Evolutionary conservation across 1,140 invertebrate genomes (phyloP).

Genomic region (Drosophila navojoa): DNA sequence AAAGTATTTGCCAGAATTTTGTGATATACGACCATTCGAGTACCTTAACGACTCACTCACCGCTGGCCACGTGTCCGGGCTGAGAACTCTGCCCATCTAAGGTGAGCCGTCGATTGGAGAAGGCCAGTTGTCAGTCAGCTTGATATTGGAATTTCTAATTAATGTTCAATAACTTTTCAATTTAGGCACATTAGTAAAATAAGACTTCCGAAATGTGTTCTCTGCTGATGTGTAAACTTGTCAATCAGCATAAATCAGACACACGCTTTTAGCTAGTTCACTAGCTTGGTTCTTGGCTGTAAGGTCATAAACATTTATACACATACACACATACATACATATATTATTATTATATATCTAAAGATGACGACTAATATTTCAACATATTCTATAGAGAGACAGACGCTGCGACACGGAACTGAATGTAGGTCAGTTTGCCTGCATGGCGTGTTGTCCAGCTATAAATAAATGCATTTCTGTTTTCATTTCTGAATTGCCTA

Average conservation of each 20-base stretch:
- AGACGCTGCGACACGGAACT: conserved; percentile 48
- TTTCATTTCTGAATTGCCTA: conserved; percentile 56
- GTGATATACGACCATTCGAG: conserved; percentile 47
- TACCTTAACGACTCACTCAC: conserved; percentile 38
- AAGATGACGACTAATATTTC: conserved; percentile 49
- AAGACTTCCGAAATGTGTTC: conserved; percentile 53
- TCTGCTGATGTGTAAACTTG: conserved; percentile 57
- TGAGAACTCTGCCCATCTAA: conserved; percentile 54
- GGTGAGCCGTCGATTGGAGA: conserved; percentile 61
- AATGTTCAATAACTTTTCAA: conserved; percentile 74
- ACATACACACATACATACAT: not conserved
- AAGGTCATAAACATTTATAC: conserved; percentile 50
- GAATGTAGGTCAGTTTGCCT: conserved; percentile 64
- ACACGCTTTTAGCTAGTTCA: too few species aligned
- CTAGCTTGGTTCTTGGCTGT: conserved; percentile 55
- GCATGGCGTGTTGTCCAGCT: conserved; percentile 54
- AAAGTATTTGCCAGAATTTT: conserved; percentile 20
- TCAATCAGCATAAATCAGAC: conserved; percentile 65
- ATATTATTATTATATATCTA: conserved; percentile 6
- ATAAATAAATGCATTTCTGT: conserved; percentile 64
- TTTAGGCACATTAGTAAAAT: conserved; percentile 51
- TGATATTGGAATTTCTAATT: conserved; percentile 75
- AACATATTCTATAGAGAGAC: conserved; percentile 21
- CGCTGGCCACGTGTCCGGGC: conserved; percentile 48
- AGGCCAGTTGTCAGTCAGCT: conserved; percentile 56